Conservation (phyloP, 2,797 vertebrate genomes). For the Glossophaga mutica region DNA sequence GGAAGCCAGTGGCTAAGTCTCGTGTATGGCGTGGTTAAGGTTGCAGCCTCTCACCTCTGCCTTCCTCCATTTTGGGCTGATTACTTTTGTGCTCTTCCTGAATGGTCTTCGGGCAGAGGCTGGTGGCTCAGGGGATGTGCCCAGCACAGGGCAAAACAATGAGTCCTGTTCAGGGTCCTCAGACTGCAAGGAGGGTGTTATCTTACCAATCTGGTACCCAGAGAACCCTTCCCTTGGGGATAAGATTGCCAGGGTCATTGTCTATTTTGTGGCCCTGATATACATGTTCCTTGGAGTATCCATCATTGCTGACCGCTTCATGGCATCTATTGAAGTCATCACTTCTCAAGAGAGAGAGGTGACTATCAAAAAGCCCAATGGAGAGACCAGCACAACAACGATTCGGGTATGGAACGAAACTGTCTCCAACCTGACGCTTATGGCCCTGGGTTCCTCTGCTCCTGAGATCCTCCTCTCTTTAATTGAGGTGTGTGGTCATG, state of each 20-base stretch:
- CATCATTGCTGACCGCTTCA: slow-evolving; percentile 98
- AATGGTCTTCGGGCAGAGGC: slow-evolving; percentile 89
- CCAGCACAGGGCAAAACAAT: slow-evolving; percentile 86
- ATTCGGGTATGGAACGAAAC: slow-evolving; percentile 99
- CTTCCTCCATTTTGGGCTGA: slow-evolving; percentile 95
- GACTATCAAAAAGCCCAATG: slow-evolving; percentile 94
- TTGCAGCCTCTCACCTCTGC: slow-evolving; percentile 90
- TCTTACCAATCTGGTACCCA: slow-evolving; percentile 98
- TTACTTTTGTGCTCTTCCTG: slow-evolving; percentile 87
- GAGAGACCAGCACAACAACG: slow-evolving; percentile 94
- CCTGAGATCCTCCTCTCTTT: slow-evolving; percentile 97
- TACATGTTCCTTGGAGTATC: slow-evolving; percentile 99
- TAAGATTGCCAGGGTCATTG: slow-evolving; percentile 98
- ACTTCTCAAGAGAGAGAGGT: slow-evolving; percentile 98
- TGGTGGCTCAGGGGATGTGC: slow-evolving; percentile 87
- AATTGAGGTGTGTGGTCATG: slow-evolving; percentile 97
- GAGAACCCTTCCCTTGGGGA: slow-evolving; percentile 98
- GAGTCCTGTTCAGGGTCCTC: slow-evolving; percentile 89
- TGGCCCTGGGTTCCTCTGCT: slow-evolving; percentile 97
- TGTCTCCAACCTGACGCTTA: slow-evolving; percentile 97
- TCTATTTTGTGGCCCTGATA: slow-evolving; percentile 98
- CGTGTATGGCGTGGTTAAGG: slow-evolving; percentile 98
- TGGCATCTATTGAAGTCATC: slow-evolving; percentile 99
- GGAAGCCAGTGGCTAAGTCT: slow-evolving; percentile 88
- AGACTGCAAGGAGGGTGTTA: slow-evolving; percentile 93